A percentile compares a stretch with the other conserved stretches of the same genome.
These are phyloP conservation scores for Aulostomus chinensis DNA, from an alignment of 2,797 vertebrate genomes.

Conservation along the genomic window DNA sequence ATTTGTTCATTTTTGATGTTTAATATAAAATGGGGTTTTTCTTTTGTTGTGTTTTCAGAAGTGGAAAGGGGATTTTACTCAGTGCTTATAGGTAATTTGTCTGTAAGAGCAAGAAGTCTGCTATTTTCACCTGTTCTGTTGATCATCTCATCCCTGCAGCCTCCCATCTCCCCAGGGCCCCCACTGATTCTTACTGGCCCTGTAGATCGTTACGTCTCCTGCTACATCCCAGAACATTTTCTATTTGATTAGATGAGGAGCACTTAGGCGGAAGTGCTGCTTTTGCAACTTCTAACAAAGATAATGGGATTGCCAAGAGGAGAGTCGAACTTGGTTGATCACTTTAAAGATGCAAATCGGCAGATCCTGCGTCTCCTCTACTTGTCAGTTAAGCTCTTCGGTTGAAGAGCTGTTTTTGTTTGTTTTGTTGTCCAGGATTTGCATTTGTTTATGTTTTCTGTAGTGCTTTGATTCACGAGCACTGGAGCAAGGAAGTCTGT, in stretches of 20 bases:
- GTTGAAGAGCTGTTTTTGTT: background rate
- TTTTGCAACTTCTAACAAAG: slow-evolving; percentile 73
- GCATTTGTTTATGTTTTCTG: background rate
- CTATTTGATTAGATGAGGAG: slow-evolving; percentile 72
- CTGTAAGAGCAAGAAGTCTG: too few relatives aligned
- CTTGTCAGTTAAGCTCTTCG: background rate
- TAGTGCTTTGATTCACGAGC: too few relatives aligned
- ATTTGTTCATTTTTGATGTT: too few relatives aligned
- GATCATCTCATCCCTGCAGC: too few relatives aligned
- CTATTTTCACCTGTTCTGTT: too few relatives aligned
- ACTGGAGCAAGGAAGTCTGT: background rate
- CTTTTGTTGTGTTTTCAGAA: too few relatives aligned
- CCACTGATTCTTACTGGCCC: too few relatives aligned
- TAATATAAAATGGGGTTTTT: too few relatives aligned
- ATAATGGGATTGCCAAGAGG: slow-evolving; percentile 62
- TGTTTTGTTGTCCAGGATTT: background rate
- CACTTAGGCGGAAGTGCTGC: slow-evolving; percentile 73
- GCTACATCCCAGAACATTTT: slow-evolving; percentile 53
- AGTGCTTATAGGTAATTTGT: too few relatives aligned
- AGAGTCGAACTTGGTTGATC: slow-evolving; percentile 43
- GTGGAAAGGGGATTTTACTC: too few relatives aligned
- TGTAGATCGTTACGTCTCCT: slow-evolving; percentile 25
- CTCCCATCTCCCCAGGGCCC: too few relatives aligned
- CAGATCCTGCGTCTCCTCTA: slow-evolving; percentile 8
- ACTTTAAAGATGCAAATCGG: slow-evolving; percentile 32